phyloP scores from a whole-genome alignment of 2,113 vertebrate genomes.

The Eulemur macaco region DNA sequence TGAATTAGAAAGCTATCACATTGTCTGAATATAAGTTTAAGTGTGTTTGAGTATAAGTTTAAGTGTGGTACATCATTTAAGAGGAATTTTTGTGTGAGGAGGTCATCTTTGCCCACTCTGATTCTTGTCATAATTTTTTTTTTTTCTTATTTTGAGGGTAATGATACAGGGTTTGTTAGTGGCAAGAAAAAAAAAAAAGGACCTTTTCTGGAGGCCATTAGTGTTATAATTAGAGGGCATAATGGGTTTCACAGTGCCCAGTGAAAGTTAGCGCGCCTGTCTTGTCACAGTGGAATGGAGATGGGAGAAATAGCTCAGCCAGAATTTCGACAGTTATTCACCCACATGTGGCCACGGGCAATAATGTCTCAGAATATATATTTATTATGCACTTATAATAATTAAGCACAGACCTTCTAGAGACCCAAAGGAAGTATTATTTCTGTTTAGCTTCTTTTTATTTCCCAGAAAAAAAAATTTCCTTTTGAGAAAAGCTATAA shows the following conservation, averaged over 20 bases:
- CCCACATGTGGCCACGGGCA: neutral
- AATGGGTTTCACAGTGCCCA: neutral
- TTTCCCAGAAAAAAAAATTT: neutral
- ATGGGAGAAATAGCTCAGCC: neutral
- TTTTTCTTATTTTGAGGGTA: neutral
- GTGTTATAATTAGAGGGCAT: neutral
- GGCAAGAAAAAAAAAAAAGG: neutral
- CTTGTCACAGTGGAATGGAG: neutral
- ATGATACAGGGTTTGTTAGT: neutral
- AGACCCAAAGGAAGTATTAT: neutral
- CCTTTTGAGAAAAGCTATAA: neutral
- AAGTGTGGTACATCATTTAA: neutral
- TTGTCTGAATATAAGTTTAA: neutral
- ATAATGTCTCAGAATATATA: neutral
- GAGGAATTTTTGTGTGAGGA: neutral
- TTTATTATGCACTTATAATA: neutral
- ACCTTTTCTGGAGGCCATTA: neutral
- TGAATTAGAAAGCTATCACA: neutral
- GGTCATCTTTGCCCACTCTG: neutral
- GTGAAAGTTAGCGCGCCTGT: neutral
- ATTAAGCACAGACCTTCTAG: neutral
- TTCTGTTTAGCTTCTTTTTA: neutral
- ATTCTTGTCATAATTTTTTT: neutral
- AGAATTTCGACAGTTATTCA: neutral
- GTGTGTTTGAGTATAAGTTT: neutral